A percentile compares a stretch with the other conserved stretches of the same genome.
These are phyloP conservation scores for Acanthopagrus latus DNA, from an alignment of 2,797 vertebrate genomes.

Conservation along the genomic window DNA sequence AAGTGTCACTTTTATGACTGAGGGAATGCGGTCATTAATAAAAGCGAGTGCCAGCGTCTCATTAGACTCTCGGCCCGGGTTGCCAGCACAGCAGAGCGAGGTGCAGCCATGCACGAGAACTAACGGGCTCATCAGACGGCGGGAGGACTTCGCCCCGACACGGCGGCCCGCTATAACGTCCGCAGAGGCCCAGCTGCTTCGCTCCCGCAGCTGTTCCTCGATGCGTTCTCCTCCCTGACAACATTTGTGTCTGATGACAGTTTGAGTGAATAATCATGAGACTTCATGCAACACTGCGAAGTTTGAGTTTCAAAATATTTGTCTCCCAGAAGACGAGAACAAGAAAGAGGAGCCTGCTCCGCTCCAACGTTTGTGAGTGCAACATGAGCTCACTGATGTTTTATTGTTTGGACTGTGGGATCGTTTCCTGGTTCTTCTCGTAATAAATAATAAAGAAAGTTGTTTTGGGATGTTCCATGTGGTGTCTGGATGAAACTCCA, in stretches of 20 bases:
- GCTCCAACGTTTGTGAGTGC: neutral
- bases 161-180: slow-evolving; percentile 34
- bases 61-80: slow-evolving; percentile 48
- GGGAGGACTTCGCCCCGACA: slow-evolving; percentile 48
- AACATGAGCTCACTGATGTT: neutral
- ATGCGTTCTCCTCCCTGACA: slow-evolving; percentile 9
- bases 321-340: slow-evolving; percentile 15
- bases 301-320: slow-evolving; percentile 37
- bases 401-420: neutral
- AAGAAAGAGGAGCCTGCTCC: neutral
- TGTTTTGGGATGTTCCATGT: neutral
- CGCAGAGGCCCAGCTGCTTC: slow-evolving; percentile 44
- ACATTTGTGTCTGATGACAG: slow-evolving; percentile 47
- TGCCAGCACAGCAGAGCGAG: slow-evolving; percentile 56
- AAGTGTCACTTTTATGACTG: slow-evolving; percentile 71
- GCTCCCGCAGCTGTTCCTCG: slow-evolving; percentile 48
- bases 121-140: slow-evolving; percentile 64
- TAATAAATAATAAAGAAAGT: neutral
- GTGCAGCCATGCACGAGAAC: slow-evolving; percentile 49
- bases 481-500: neutral
- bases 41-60: slow-evolving; percentile 68
- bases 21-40: slow-evolving; percentile 64
- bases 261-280: slow-evolving; percentile 25
- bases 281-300: neutral
- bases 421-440: neutral